Base-by-base conservation (phyloP, 2,113 vertebrate genomes). In the Lichenostomus cassidix region DNA sequence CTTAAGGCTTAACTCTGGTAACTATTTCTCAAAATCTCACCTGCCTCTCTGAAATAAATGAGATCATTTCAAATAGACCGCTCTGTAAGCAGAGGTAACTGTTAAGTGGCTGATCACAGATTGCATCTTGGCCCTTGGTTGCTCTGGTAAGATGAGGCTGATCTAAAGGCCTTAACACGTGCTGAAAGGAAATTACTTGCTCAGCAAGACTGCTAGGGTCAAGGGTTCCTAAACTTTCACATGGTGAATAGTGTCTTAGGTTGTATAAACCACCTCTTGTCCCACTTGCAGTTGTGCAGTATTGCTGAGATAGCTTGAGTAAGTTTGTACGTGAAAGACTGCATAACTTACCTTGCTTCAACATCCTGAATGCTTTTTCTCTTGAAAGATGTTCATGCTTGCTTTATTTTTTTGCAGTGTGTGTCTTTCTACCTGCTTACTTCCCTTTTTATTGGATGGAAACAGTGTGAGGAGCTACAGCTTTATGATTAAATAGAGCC, bases 101-200 rank as follows among this genome's bases (percentile, higher is more conserved):
- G 83, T 47, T 87, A 89, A 52, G 69, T 95, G 71, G 47, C 47
- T 88, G 77, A 60, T 83, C 20, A 16, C 39, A 94, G 92, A 84
- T 94, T 80, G 64, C 80, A 47, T 86, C 78, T 93, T 89, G 33
- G 89, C 47, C 65, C 78, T 60, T 35, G 21, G 29, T 69, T 90
- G 42, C 69, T 94, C 60, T 67, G 87, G 79, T 73, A 64, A 87
- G 55, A 55, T 91, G 69, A 78, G 59, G 68, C 41, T 91, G 73
- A 83, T 79, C 49, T 83, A 10, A 63, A 92, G 75, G 73, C 47
- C 52, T 93, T 92, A 90, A 71, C 53, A 18, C 58, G 76, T 62
- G 85, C 65, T 87, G 74, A 25, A 94, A 85, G 78, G 80, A 94
- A 96, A 84, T 84, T 42, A 78, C 63, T 94, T 83, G 71, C 27